Base-by-base conservation (phyloP, 2,888 invertebrate species). In the Drosophila incognita region DNA sequence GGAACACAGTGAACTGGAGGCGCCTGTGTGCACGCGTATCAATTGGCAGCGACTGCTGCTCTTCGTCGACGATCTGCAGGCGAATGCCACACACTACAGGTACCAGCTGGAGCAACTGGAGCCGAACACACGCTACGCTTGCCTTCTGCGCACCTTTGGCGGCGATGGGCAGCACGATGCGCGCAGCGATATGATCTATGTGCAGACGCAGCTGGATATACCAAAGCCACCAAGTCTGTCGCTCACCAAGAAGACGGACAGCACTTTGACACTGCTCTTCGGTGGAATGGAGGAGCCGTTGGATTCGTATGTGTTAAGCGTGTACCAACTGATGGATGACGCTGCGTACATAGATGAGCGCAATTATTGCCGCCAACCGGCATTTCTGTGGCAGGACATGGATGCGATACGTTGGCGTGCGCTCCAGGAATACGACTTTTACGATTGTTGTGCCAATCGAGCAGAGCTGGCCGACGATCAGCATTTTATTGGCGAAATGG, bases 61-160 rank as follows among this genome's bases (percentile, higher is more conserved):
- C 4, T 90, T 91, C 38, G 48, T 49, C 2, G 72, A 79, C n/a
- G 89, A 92, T 7, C 77, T 92, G 1, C 21, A 15, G 0, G 69
- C 71, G 0, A 89, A 88, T 36, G 82, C 68, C 4, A 85, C 81
- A 0, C 85, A 81, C 78, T 91, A 75, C 84, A 83, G 79, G 13
- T 89, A 91, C 38, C 84, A 79, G 33, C 86, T 95, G 29, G 87
- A 92, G 0, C 92, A 94, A 53, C 92, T 97, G 24, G 93, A 94
- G 69, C 95, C 96, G 0, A 95, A 94, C 91, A 96, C 96, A 0
- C 94, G 94, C 53, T 98, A 98, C 91, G 96, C 95, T 0, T 95
- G 95, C 67, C 96, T 96, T 89, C 94, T 98, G 15, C 95, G 96
- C 89, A 95, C 96, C 0, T 95, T 95, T 81, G 94, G 94, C 54